Percentiles rank a stretch among this genome's conserved stretches.
These are phyloP conservation scores for Drosophila antonietae DNA, from an alignment of 2,888 invertebrate species.

Conservation along the genomic window DNA sequence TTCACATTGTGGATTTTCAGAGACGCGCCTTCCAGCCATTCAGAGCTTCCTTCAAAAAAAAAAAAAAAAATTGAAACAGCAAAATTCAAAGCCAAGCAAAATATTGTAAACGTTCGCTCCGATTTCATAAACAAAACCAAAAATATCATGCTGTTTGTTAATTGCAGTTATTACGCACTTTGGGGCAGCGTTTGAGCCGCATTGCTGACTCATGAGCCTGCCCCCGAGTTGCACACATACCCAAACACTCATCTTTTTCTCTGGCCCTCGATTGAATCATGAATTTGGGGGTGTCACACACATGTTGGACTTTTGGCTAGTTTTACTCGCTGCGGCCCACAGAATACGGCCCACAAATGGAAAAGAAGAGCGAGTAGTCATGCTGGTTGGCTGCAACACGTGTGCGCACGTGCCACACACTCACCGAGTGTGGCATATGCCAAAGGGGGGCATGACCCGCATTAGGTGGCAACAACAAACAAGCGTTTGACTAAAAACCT, in stretches of 20 bases:
- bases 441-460: slow-evolving; percentile 67
- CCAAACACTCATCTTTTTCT: slow-evolving; percentile 2
- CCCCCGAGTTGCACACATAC: slow-evolving; percentile 33
- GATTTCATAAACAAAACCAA: slow-evolving; percentile 71
- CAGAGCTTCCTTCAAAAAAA: slow-evolving; percentile 49
- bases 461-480: slow-evolving; percentile 41
- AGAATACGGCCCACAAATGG: slow-evolving; percentile 28
- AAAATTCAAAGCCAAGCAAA: slow-evolving; percentile 44
- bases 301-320: slow-evolving; percentile 29
- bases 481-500: slow-evolving; percentile 15
- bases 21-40: slow-evolving; percentile 39
- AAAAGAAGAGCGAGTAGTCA: slow-evolving; percentile 26
- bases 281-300: slow-evolving; percentile 32
- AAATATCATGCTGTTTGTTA: slow-evolving; percentile 56
- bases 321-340: slow-evolving; percentile 53
- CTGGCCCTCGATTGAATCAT: slow-evolving; percentile 36
- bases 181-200: slow-evolving; percentile 39
- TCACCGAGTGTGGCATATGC: slow-evolving; percentile 29
- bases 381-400: slow-evolving; percentile 58
- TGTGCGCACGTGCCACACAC: slow-evolving; percentile 66
- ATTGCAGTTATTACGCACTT: slow-evolving; percentile 46
- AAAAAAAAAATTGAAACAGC: slow-evolving; percentile 44
- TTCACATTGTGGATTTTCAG: slow-evolving; percentile 32
- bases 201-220: slow-evolving; percentile 65
- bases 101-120: slow-evolving; percentile 57